phyloP scores from a whole-genome alignment of 2,113 vertebrate genomes.

The Stegostoma tigrinum region DNA sequence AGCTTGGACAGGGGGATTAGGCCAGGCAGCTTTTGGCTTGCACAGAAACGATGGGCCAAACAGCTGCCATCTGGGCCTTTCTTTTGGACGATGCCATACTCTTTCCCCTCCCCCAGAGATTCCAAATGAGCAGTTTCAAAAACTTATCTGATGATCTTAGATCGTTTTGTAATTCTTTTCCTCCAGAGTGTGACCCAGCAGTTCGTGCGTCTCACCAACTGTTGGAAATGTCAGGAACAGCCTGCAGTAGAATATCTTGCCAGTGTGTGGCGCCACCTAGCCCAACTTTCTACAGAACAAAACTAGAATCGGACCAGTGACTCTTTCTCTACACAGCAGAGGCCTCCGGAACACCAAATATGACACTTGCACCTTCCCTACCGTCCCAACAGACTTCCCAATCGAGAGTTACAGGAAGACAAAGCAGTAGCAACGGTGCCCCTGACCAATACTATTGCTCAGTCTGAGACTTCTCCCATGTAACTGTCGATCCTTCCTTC shows the following conservation, averaged over 20 bases:
- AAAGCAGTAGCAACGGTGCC: not conserved
- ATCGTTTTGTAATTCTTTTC: not conserved
- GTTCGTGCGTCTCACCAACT: not conserved
- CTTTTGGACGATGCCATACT: too few relatives aligned
- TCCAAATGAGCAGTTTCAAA: not conserved
- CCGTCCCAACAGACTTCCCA: not conserved
- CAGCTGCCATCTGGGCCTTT: too few relatives aligned
- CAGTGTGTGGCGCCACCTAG: not conserved
- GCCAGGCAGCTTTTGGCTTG: not conserved
- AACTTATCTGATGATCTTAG: not conserved
- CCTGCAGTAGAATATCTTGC: not conserved
- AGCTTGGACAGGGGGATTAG: not conserved
- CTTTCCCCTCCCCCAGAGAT: too few relatives aligned
- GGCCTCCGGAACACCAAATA: not conserved
- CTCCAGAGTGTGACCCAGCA: not conserved
- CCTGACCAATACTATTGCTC: too few relatives aligned
- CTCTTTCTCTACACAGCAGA: not conserved
- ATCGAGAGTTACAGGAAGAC: not conserved
- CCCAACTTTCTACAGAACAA: not conserved
- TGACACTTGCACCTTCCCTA: not conserved
- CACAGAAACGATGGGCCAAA: not conserved
- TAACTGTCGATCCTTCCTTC: not conserved
- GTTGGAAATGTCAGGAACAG: not conserved
- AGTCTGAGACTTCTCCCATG: too few relatives aligned
- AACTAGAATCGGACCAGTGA: not conserved